Percentiles rank a stretch among this genome's conserved stretches.
Conservation (phyloP, 2,113 vertebrate genomes). For the Meleagris gallopavo region DNA sequence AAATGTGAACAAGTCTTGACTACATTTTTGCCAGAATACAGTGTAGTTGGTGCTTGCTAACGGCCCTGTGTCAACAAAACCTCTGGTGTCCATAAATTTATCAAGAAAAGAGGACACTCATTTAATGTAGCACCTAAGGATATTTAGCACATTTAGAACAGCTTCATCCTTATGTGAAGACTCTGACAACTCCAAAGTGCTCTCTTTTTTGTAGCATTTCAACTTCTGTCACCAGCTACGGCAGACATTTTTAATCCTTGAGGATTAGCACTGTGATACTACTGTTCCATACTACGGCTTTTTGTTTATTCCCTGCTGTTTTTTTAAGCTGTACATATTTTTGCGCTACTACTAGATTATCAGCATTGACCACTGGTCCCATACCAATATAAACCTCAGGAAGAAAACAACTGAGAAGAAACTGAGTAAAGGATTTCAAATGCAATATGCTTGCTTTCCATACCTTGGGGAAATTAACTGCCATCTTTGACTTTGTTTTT, state of each 20-base stretch:
- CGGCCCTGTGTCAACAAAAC: neutral
- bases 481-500: neutral
- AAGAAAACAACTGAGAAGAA: neutral
- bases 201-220: neutral
- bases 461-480: neutral
- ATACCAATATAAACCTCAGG: neutral
- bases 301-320: neutral
- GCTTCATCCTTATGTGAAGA: neutral
- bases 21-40: neutral
- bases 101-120: neutral
- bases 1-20: neutral
- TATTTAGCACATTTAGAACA: neutral
- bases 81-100: neutral
- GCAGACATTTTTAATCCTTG: neutral
- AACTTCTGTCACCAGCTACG: neutral
- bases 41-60: neutral
- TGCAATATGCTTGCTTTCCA: neutral
- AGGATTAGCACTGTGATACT: neutral
- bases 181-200: neutral
- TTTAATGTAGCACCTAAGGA: neutral
- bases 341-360: neutral
- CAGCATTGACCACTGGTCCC: neutral
- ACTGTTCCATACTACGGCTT: too few species aligned
- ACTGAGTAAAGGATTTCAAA: neutral
- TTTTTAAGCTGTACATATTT: neutral